Conservation (phyloP, 1,140 invertebrate species). For the Pissodes strobi region DNA sequence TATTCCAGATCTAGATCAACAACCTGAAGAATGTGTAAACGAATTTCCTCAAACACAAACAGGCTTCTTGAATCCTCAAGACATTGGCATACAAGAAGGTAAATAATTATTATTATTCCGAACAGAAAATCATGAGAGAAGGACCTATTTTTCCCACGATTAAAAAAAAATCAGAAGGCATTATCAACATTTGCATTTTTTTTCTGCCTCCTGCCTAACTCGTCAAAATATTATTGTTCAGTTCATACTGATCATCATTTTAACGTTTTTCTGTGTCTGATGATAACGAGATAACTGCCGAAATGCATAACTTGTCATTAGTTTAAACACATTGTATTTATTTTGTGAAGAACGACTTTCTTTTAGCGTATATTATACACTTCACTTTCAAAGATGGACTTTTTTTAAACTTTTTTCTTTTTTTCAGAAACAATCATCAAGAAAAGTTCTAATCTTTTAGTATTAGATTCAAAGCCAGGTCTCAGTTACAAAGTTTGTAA, state of each 20-base stretch:
- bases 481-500: conserved; percentile 6
- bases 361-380: too few relatives aligned
- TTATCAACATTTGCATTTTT: conserved; percentile 5
- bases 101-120: background rate
- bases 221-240: too few relatives aligned
- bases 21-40: background rate
- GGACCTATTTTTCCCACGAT: background rate
- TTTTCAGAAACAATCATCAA: conserved; percentile 3
- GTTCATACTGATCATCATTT: too few relatives aligned
- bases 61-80: conserved; percentile 1
- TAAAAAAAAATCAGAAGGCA: background rate
- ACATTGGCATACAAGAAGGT: conserved; percentile 4
- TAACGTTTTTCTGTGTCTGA: too few relatives aligned
- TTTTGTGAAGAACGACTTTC: too few relatives aligned
- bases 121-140: conserved; percentile 1
- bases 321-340: too few relatives aligned
- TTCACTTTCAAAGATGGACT: too few relatives aligned
- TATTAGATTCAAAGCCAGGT: conserved; percentile 3
- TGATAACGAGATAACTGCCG: too few relatives aligned
- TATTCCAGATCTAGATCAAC: conserved; percentile 4
- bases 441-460: conserved; percentile 1
- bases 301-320: too few relatives aligned
- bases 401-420: too few relatives aligned
- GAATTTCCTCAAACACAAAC: background rate
- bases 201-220: too few relatives aligned